A percentile compares a stretch with the other conserved stretches of the same genome.
phyloP scores from a whole-genome alignment of 2,888 invertebrate genomes.

The Hemithea aestivaria region DNA sequence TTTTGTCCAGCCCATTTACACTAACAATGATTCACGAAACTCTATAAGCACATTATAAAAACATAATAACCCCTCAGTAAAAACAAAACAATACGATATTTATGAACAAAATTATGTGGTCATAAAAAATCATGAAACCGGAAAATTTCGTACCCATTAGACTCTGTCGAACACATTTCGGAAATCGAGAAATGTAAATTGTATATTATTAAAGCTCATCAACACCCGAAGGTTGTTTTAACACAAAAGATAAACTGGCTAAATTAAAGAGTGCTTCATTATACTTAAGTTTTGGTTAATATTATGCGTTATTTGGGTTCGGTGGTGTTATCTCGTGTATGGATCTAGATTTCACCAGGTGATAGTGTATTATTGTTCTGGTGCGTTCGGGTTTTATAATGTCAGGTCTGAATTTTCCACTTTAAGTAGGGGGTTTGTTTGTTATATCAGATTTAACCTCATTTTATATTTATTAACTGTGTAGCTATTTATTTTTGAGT shows the following conservation, averaged over 20 bases:
- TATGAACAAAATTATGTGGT: conserved; percentile 42
- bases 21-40: conserved; percentile 2
- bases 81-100: conserved; percentile 46
- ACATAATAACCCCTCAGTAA: conserved; percentile 23
- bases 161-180: conserved; percentile 64
- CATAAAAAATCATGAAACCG: conserved; percentile 62
- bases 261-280: conserved; percentile 73
- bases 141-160: conserved; percentile 62
- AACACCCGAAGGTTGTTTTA: conserved; percentile 71
- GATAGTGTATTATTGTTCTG: conserved; percentile 44
- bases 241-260: conserved; percentile 74
- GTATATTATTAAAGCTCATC: conserved; percentile 74
- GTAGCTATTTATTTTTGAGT: too few species aligned
- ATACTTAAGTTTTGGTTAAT: conserved; percentile 68
- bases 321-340: conserved; percentile 54
- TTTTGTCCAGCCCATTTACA: neutral
- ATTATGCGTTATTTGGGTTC: conserved; percentile 60
- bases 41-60: conserved; percentile 10
- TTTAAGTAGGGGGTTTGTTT: conserved; percentile 9
- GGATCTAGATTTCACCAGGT: conserved; percentile 57
- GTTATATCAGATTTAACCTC: neutral
- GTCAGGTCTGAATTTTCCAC: conserved; percentile 17
- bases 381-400: conserved; percentile 21
- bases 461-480: too few species aligned
- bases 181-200: conserved; percentile 71